Evolutionary conservation across 2,113 vertebrate genomes (phyloP), one percentile per base, ranked within the genome.

Genomic region (Motacilla alba): DNA sequence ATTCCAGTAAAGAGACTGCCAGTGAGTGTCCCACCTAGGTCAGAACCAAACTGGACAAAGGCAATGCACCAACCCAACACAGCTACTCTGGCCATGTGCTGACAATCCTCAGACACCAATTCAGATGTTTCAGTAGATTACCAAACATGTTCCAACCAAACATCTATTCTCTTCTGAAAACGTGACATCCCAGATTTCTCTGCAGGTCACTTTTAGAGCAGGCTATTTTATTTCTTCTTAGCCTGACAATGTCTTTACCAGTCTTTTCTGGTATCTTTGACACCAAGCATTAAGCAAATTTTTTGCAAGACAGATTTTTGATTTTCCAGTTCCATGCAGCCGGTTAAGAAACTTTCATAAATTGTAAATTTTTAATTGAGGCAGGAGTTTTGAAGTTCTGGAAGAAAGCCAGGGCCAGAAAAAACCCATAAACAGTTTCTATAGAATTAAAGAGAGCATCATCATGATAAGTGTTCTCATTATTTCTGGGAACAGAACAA

Each of bases 401-500:
- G 78, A 95, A 94, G 47, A 55, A 90, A 85, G 87, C 74, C 93
- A 90, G 62, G 46, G 39, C 27, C 15, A 74, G 44, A 16, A 66
- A 83, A 58, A 66, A 27, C 3, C 8, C 23, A 14, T 24, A 16
- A n/a, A 16, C 5, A 50, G 28, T 60, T 85, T 76, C 91, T 89
- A 83, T 27, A 87, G 55, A 89, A 93, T 55, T 92, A 94, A 86
- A 88, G 21, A 88, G 9, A 89, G 64, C 56, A 94, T 83, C 47
- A 74, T 69, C 90, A 95, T 77, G 80, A 96, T 76, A 81, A 72
- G 59, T 2, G 0, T 88, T 77, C 80, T 89, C 59, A 55, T 78
- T 93, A 94, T 60, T 94, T 89, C 64, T 90, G 86, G 64, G 89
- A 97, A 78, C 64, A 83, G 83, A 96, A 96, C 82, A 96, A 96